These are phyloP conservation scores for Sebastes nivosus DNA, from an alignment of 2,797 vertebrate species.

Conservation along the genomic window DNA sequence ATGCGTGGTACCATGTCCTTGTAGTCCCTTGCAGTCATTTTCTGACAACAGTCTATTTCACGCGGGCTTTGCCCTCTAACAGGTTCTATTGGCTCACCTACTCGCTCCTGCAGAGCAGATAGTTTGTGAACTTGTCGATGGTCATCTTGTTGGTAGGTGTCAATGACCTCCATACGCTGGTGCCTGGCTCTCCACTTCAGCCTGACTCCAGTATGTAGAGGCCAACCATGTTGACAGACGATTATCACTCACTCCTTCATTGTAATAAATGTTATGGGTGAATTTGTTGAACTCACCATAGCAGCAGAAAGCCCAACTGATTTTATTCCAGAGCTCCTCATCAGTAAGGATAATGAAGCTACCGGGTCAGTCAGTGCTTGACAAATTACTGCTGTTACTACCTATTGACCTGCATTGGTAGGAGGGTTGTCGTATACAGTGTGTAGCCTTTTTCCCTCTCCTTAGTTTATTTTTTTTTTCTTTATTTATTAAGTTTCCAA, in stretches of 20 bases:
- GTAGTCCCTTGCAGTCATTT: neutral
- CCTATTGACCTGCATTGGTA: neutral
- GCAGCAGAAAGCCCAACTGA: neutral
- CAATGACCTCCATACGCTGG: neutral
- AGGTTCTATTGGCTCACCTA: neutral
- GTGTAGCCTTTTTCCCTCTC: neutral
- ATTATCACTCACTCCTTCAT: neutral
- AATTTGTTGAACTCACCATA: neutral
- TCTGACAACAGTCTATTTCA: neutral
- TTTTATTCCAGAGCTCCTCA: neutral
- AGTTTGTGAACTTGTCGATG: neutral
- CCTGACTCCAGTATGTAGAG: neutral
- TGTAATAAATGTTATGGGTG: neutral
- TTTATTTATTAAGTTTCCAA: neutral
- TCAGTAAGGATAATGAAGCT: neutral
- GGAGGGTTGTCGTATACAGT: neutral
- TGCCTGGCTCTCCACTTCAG: too few relatives aligned
- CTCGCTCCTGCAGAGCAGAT: neutral
- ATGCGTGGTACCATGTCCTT: neutral
- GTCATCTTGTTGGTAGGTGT: neutral
- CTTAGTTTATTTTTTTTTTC: neutral
- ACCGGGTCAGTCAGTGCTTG: neutral
- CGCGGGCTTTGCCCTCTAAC: neutral
- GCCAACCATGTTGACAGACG: neutral
- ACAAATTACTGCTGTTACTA: neutral